Base-by-base conservation (phyloP, 2,113 vertebrate genomes). In the Chaetorhynchus papuensis region DNA sequence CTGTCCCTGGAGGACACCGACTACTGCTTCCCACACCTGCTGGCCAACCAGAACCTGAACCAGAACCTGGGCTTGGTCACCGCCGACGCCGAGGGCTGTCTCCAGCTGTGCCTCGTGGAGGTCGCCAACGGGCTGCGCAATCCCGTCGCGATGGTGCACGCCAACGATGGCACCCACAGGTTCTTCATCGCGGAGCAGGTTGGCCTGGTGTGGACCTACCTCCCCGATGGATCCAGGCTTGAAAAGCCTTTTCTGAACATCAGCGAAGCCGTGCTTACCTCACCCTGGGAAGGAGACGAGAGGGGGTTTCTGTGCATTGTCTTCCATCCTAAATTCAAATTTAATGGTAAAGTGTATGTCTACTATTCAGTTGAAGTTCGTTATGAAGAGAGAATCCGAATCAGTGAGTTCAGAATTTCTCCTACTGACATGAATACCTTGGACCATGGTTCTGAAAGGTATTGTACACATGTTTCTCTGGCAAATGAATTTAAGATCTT, bases 251-350 rank as follows among this genome's bases (percentile, higher is more conserved):
- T 99, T 96, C 97, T 99, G 90, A 99, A 99, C 93, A 97, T 99
- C 93, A 99, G 98, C 3, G 91, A 98, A 72, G 98, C 98, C 0
- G 99, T 99, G 53, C 97, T 99, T 54, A 99, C 99, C 10, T 99
- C 99, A 5, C 98, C 99, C 5, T 99, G 99, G 99, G 98, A 99
- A 96, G 99, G 99, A 11, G 99, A 99, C 1, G 99, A 99, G 96
- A 97, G 99, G 13, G 99, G 99, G 49, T 99, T 99, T 95, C 97
- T 99, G 63, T 98, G 99, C 52, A 95, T 99, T 47, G 97, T 98
- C 93, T 99, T 99, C 92, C 99, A 99, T 95, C 99, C 99, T 22
- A 80, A 97, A 75, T 98, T 98, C 98, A 98, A 98, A 85, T 98
- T 98, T 97, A 99, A 98, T 13, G 97, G 99, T 74, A 99, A 98